These are phyloP conservation scores for Ophioderma brevispina DNA, from an alignment of 35 echinoderm and acorn worm genomes.

Conservation along the genomic window DNA sequence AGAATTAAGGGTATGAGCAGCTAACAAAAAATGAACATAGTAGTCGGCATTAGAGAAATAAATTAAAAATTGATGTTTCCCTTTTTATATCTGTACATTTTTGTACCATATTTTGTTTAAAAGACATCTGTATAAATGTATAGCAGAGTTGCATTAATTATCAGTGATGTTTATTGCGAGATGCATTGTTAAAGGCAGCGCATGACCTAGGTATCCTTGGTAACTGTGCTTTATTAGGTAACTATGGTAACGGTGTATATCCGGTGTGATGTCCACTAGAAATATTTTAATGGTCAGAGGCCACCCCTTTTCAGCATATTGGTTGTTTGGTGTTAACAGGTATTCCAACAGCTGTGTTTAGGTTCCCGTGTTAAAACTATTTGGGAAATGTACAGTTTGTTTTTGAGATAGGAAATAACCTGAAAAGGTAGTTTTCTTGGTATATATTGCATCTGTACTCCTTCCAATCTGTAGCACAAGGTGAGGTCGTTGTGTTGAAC, in stretches of 20 bases:
- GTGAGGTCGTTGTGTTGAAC: no score
- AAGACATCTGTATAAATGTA: neutral
- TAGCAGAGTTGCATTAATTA: constrained; percentile 2
- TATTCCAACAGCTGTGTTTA: neutral
- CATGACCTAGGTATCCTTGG: neutral
- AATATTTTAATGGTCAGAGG: neutral
- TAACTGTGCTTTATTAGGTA: neutral
- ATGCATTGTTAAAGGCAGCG: neutral
- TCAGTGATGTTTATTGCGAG: neutral
- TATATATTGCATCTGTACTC: no score
- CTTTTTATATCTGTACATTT: neutral
- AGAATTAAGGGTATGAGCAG: no score
- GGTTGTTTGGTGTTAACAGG: neutral
- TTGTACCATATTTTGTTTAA: constrained; percentile 5
- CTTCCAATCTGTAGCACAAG: no score
- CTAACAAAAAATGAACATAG: no score
- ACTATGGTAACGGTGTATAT: neutral
- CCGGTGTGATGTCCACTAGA: neutral
- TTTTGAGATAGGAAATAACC: no score
- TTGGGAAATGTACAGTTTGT: no score
- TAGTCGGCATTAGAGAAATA: no score
- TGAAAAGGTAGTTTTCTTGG: no score
- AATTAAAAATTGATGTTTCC: constrained; percentile 7
- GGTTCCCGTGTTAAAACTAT: no score
- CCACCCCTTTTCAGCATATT: neutral